phyloP scores from a whole-genome alignment of 2,797 vertebrate genomes.

The Chrosomus eos region DNA sequence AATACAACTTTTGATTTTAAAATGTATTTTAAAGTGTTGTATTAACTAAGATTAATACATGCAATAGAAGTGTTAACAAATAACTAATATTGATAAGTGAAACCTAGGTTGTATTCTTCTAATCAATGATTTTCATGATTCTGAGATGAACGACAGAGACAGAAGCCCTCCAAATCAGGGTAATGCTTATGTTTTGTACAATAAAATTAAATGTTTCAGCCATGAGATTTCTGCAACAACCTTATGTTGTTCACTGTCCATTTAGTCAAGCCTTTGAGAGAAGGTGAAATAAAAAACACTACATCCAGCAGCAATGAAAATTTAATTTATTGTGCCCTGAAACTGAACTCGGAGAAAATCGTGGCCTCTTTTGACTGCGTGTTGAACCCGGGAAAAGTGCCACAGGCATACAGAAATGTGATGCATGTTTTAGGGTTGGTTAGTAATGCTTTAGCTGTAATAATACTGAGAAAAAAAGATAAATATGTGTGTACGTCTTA shows the following conservation, averaged over 20 bases:
- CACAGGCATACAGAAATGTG: neutral
- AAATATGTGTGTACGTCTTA: slow-evolving; percentile 17
- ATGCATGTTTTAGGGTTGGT: slow-evolving; percentile 21
- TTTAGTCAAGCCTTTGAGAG: neutral
- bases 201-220: neutral
- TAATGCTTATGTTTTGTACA: neutral
- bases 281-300: neutral
- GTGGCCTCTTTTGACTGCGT: slow-evolving; percentile 5
- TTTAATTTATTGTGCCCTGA: slow-evolving; percentile 12
- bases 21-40: neutral
- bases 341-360: neutral
- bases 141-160: neutral
- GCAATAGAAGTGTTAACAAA: neutral
- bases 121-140: neutral
- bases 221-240: neutral
- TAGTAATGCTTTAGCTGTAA: slow-evolving; percentile 12
- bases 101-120: neutral
- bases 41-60: neutral
- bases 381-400: slow-evolving; percentile 5
- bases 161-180: neutral
- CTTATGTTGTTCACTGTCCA: neutral
- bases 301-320: slow-evolving; percentile 1
- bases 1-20: too few relatives aligned
- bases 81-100: neutral
- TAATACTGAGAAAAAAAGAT: neutral